Base-by-base conservation (phyloP, 2,888 invertebrate genomes). In the Pterobdella sp. region DNA sequence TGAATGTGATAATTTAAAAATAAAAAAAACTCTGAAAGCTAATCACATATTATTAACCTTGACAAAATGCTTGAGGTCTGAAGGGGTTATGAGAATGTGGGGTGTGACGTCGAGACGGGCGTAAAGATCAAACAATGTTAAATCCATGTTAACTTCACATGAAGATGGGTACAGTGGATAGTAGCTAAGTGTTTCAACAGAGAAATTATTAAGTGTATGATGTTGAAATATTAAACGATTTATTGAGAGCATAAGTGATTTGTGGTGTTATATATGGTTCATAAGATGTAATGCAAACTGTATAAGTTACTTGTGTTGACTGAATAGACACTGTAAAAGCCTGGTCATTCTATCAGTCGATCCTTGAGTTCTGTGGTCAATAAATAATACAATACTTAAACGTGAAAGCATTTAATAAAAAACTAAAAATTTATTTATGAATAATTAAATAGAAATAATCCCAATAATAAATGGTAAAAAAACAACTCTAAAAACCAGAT, bases 31-130 rank as follows among this genome's bases (percentile, higher is more conserved):
- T 56, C 4, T 3, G 18, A 56, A 42, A 7, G 10, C 49, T 42
- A 22, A 42, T 7, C 49, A 14, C 49, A 56, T 56, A 56, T 26
- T 26, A 7, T n/a, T 83, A 83, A 91, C 90, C 86, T 91, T 90
- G 69, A 90, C 86, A 80, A 93, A 94, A 83, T 89, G 88, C 81
- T 90, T 87, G 79, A 94, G 88, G 82, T 90, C 90, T 1, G 94
- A 93, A 0, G 94, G 94, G 78, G 92, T 83, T 74, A 94, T 84
- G 26, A 95, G 85, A 68, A 94, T 80, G 82, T 95, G 92, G 3
- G 94, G 95, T 72, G 89, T 88, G 74, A 86, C 83, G 14, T 89
- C 85, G 77, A 95, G 86, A 74, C 88, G 87, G n/a, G 89, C 90
- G 84, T 89, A 88, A 79, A 88, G 87, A 65, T 88, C 88, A 85